Conservation (phyloP, 2,797 vertebrate species). For the Cossypha heuglini region DNA sequence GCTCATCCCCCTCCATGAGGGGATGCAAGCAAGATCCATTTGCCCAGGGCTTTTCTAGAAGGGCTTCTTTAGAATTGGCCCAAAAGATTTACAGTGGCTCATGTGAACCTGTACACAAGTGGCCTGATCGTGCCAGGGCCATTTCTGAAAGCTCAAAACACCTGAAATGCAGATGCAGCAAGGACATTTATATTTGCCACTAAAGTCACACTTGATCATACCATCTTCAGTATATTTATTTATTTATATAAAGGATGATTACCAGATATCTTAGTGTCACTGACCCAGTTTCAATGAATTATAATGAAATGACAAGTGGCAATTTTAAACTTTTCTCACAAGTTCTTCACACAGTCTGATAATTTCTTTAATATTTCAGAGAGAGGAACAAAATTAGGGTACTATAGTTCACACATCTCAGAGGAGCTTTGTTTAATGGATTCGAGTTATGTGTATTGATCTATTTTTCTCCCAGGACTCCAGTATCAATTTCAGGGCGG, state of each 20-base stretch:
- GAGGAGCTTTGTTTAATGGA: slow-evolving; percentile 29
- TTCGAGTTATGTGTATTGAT: background rate
- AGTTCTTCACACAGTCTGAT: background rate
- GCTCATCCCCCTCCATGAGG: accelerated
- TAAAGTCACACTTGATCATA: background rate
- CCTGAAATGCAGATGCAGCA: accelerated
- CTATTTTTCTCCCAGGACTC: slow-evolving; percentile 23
- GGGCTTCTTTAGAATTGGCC: background rate
- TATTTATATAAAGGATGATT: background rate
- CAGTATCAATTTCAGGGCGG: slow-evolving; percentile 5
- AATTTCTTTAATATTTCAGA: background rate
- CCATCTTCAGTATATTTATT: background rate
- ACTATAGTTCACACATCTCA: background rate
- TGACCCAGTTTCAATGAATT: background rate
- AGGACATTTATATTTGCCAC: background rate
- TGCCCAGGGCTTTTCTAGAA: background rate
- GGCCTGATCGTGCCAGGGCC: accelerated
- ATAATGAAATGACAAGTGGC: background rate
- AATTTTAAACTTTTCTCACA: slow-evolving; percentile 22
- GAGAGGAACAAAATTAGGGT: slow-evolving; percentile 5
- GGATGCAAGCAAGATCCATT: background rate
- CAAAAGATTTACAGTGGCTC: background rate
- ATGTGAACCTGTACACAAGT: accelerated
- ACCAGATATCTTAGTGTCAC: background rate
- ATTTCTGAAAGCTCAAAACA: background rate